Evolutionary conservation across 1,140 invertebrate species (phyloP), one percentile per base, ranked within the genome.

Genomic region (honey bee (Apis mellifera)): DNA sequence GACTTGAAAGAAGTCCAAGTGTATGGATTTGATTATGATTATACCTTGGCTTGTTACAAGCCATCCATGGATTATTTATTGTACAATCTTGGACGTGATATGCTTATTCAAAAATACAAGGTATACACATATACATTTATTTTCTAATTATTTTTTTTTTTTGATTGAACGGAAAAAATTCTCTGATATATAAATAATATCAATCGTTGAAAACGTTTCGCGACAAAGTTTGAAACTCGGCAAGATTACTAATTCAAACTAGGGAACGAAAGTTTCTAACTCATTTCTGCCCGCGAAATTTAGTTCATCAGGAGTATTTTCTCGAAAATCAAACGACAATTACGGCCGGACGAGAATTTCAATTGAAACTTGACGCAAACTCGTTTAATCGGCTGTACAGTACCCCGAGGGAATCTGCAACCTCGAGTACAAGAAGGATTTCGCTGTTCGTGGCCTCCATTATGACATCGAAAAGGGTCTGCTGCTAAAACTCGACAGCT

Each of bases 11-110:
- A 99, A 92, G 97, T 99, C 57, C 96, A 98, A 90, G 98, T 99
- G 1, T 99, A 99, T 95, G 99, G 99, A 23, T 99, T 99, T 95
- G 99, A 99, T 95, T 99, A 99, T 95, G 99, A 99, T 93, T 99
- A 99, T 91, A 99, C 99, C 0, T 93, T 99, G 83, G 98, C 98
- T n/a, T 97, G 97, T 90, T 99, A 99, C 93, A 98, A 98, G 90
- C 96, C 97, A 26, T 96, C 97, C 59, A 94, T 99, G 91, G 98
- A 99, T 92, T 96, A 97, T 91, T 94, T 99, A n/a, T 95, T 99
- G 11, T 99, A 99, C 93, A 97, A 98, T 91, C 95, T 99, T 60
- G 99, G 98, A 12, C 96, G 97, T 86, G 96, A 99, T 89, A 96
- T 96, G 91, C 95, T 99, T 0, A 96, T 99, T 71, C 96, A 97